Base-by-base conservation (phyloP, 2,888 invertebrate genomes). In the Vanessa cardui region DNA sequence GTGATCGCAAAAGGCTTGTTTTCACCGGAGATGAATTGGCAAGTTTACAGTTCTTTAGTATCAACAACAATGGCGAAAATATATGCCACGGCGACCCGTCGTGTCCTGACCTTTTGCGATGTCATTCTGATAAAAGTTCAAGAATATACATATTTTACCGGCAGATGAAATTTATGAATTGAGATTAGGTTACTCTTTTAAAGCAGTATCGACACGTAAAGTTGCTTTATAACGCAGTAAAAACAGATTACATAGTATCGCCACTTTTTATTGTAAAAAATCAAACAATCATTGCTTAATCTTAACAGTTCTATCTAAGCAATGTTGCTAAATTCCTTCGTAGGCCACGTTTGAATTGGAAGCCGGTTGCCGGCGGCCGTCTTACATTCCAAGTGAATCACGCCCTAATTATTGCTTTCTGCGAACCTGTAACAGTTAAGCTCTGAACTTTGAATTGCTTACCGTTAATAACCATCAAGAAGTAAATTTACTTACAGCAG, bases 21-120 rank as follows among this genome's bases (percentile, higher is more conserved):
- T 88, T 87, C 86, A 82, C 86, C 76, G 78, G 78, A 78, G 83
- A 86, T 89, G 87, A 89, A 79, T 85, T 80, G 79, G 77, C 86
- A 76, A 67, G 78, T 75, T 76, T 74, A 77, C 67, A 72, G 74
- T 70, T 72, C 66, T 60, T 62, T 71, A 64, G 68, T 73, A 76
- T 78, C 73, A 73, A 78, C 76, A 78, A 83, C 80, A 81, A 82
- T 79, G 70, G 75, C 74, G 33, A 56, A 72, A 75, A 76, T 76
- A 79, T 78, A 73, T 80, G 77, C 75, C 77, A 72, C 72, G 56
- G 71, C 73, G 74, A 76, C 81, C 78, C 77, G 78, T 78, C 74
- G 79, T 62, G 79, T 67, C 50, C 60, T 73, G 79, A 82, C 80
- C 81, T 82, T 78, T 80, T 52, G 67, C 64, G 71, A 74, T 75